Base-by-base conservation (phyloP, 1,140 invertebrate genomes). In the Achroia grisella region DNA sequence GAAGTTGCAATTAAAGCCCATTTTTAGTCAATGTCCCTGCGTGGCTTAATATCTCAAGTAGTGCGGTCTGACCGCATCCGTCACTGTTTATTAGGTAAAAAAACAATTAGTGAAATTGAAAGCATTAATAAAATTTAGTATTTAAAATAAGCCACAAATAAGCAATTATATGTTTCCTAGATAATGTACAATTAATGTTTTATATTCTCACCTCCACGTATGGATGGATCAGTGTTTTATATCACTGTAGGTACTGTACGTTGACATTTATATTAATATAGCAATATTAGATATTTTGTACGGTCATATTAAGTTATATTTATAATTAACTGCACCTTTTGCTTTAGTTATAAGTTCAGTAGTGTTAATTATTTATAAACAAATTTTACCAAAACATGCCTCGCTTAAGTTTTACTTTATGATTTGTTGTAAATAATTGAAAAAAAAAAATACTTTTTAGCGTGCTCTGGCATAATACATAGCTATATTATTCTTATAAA, bases 361-460 rank as follows among this genome's bases (percentile, higher is more conserved):
- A 72, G 52, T 63, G 49, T 79, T 71, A 72, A 71, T 41, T 52
- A 17, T 80, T 72, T 75, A 72, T 71, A 71, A 56, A 75, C 17
- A 78, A 69, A 74, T 39, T 71, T 75, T 83, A 83, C 79, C 79
- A 83, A 83, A 83, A 78, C 60, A 69, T 83, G 79, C 79, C 79
- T 83, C 79, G 79, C 79, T 84, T 81, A 81, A 70, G 71, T 78
- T 83, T 56, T 56, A 72, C 52, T 67, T 77, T 71, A 65, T 71
- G 42, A 58, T 75, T 72, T 72, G 46, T 66, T 82, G 72, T 79
- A 78, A 72, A 78, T 77, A 71, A 65, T 63, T 66, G 49, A 69
- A 70, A 48, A 52, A 42, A n/a, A 23, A 23, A 23, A 23, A 67
- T 68, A 66, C 56, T 63, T 71, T 60, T 63, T 76, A 75, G 67